A percentile compares a stretch with the other conserved stretches of the same genome.
Conservation (phyloP, 2,113 vertebrate species). For the Balaeniceps rex region DNA sequence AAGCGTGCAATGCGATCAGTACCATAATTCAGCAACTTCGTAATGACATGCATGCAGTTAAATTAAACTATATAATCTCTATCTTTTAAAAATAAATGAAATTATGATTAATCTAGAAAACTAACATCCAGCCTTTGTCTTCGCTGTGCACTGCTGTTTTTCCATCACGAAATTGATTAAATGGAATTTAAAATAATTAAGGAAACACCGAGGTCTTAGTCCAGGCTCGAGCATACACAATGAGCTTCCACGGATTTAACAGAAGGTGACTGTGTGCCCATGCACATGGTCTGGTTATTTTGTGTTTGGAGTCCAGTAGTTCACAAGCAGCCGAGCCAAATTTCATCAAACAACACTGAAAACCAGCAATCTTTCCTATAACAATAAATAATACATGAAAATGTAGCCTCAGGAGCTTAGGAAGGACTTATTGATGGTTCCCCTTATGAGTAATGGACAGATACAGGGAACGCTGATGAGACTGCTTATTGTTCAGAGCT, state of each 20-base stretch:
- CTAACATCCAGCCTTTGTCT: neutral
- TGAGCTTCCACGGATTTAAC: neutral
- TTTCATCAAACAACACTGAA: slow-evolving; percentile 9
- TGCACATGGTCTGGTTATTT: neutral
- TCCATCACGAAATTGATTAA: neutral
- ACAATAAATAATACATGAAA: slow-evolving; percentile 41
- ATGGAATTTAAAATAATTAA: neutral
- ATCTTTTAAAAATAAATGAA: neutral
- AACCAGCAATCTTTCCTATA: neutral
- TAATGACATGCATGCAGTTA: neutral
- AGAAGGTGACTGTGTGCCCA: neutral
- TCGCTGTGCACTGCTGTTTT: neutral
- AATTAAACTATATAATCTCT: neutral
- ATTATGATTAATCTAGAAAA: neutral
- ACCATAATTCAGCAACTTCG: neutral
- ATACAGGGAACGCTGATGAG: neutral
- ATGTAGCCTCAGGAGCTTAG: slow-evolving; percentile 10
- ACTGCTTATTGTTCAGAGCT: neutral
- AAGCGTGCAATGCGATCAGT: neutral
- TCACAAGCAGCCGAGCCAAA: neutral
- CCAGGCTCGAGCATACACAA: neutral
- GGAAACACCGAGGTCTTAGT: neutral
- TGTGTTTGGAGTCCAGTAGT: neutral
- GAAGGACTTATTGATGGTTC: slow-evolving; percentile 34
- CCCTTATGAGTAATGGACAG: neutral